phyloP scores from a whole-genome alignment of 2,113 vertebrate genomes.

The Nerophis ophidion region DNA sequence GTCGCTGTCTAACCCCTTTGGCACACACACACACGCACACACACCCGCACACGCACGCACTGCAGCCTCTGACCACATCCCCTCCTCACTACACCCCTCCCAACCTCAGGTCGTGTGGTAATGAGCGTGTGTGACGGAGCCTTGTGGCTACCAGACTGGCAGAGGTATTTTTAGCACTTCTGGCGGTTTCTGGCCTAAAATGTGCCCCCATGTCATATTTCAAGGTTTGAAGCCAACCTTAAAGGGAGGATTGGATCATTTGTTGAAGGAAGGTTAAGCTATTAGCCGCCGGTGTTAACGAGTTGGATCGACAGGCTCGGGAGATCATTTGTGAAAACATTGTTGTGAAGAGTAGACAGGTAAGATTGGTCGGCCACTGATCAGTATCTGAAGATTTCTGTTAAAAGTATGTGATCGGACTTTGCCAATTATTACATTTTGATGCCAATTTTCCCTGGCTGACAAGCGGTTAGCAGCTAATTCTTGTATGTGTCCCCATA shows the following conservation, averaged over 20 bases:
- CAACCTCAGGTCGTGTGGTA: slow-evolving; percentile 71
- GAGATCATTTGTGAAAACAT: slow-evolving; percentile 35
- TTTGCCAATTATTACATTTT: no score
- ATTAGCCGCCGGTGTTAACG: slow-evolving; percentile 41
- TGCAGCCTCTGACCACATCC: slow-evolving; percentile 61
- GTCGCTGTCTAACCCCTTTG: slow-evolving; percentile 36
- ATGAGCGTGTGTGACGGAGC: slow-evolving; percentile 66
- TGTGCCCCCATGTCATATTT: slow-evolving; percentile 65
- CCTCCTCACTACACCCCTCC: slow-evolving; percentile 63
- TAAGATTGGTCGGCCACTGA: no score
- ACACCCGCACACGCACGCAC: slow-evolving; percentile 30
- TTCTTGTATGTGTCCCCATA: no score
- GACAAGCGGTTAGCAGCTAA: no score
- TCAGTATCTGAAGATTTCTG: no score
- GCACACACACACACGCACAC: slow-evolving; percentile 20
- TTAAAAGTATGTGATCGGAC: no score
- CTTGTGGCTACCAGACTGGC: slow-evolving; percentile 68
- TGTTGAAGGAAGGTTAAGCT: slow-evolving; percentile 55
- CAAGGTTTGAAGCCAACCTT: slow-evolving; percentile 55
- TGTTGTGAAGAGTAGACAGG: not conserved
- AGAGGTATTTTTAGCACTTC: slow-evolving; percentile 73
- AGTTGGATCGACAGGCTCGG: slow-evolving; percentile 26
- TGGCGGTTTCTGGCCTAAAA: slow-evolving; percentile 69
- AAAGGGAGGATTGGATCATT: slow-evolving; percentile 53
- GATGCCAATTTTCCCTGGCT: no score